Base-by-base conservation (phyloP, 1,140 invertebrate species). In the Paracyclopina nana region DNA sequence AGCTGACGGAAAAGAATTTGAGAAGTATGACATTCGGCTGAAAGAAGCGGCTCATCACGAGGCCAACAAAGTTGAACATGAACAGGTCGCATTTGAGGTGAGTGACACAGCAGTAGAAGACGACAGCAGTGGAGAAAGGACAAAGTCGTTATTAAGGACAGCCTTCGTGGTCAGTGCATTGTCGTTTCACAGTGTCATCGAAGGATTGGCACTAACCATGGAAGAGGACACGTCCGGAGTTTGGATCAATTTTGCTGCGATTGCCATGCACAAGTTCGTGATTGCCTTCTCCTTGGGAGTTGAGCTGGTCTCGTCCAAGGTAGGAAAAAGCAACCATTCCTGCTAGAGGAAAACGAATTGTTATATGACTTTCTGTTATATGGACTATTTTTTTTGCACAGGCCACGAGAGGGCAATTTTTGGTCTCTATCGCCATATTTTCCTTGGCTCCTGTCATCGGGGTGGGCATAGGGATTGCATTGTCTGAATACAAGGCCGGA, bases 161-260 rank as follows among this genome's bases (percentile, higher is more conserved):
- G 61, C 84, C 14, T 65, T 87, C 40, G 78, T 88, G 49, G 79
- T 91, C 0, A 64, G 86, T 20, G 86, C 86, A 1, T 67, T 94
- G 9, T 86, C 84, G 4, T 75, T 91, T 46, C 87, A 94, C 60
- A 82, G 87, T 56, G 66, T 90, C 0, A 87, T 94, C 59, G 87
- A 94, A 71, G 87, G 87, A 24, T 70, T 91, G 50, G 80, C 85
- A 18, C 78, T 91, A 50, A 85, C 85, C 8, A 66, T 90, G 18
- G 82, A 87, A 62, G 67, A 68, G 16, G 43, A 58, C 16, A 71
- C 72, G 8, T 63, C 65, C 1, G 69, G 75, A 40, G 78, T 87
- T 6, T 84, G 80, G 77, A 72, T 65, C 31, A 78, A 77, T 59
- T 79, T 88, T 53, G 74, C 74, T 6, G 85, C 84, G 1, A 76